Conservation (phyloP, 2,113 vertebrate species). For the Oplegnathus fasciatus region DNA sequence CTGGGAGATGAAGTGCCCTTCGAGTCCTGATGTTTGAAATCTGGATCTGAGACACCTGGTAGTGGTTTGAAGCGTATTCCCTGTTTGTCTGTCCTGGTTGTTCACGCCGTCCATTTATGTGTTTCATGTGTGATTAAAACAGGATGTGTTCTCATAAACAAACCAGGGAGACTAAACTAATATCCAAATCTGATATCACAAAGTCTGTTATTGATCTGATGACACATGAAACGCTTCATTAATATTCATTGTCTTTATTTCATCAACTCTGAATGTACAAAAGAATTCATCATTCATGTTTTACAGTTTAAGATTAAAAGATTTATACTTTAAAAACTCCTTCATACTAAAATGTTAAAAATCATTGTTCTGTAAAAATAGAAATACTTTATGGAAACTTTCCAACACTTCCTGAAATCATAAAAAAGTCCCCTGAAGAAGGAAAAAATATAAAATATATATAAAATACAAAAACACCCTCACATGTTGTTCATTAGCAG, state of each 20-base stretch:
- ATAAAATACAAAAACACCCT: neutral
- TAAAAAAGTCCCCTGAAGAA: neutral
- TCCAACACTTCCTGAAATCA: neutral
- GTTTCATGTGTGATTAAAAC: no score
- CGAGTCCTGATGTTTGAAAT: no score
- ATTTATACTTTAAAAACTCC: constrained; percentile 13
- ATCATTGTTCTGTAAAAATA: constrained; percentile 13
- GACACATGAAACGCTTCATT: neutral
- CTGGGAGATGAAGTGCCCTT: no score
- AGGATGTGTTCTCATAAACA: no score
- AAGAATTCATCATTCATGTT: neutral
- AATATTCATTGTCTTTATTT: constrained; percentile 7
- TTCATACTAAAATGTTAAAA: constrained; percentile 1
- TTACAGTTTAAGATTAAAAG: neutral
- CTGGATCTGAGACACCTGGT: no score
- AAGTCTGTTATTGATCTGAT: no score
- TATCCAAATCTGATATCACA: no score
- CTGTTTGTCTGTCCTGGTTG: no score
- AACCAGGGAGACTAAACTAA: no score
- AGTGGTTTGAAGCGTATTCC: no score
- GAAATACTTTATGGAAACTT: constrained; percentile 28
- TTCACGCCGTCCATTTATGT: no score
- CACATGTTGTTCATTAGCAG: neutral
- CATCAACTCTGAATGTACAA: neutral
- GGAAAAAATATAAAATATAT: constrained; percentile 13